Conservation (phyloP, 2,113 vertebrate species). For the Pleuronectes platessa region DNA sequence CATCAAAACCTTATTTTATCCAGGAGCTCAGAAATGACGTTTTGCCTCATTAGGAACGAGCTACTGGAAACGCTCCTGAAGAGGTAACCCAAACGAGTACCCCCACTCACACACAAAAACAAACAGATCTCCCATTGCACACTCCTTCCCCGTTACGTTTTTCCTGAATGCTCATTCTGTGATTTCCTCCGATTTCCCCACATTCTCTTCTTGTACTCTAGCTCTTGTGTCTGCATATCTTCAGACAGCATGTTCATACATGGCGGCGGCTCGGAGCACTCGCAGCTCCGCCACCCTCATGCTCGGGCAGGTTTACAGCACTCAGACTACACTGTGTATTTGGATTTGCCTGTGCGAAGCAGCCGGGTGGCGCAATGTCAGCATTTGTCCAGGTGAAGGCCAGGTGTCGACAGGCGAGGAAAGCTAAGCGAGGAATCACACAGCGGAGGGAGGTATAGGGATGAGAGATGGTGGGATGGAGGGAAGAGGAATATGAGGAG, state of each 20-base stretch:
- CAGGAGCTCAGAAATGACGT: no score
- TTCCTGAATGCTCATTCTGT: slow-evolving; percentile 15
- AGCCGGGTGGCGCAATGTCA: slow-evolving; percentile 22
- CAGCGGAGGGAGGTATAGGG: neutral
- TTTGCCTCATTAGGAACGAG: neutral
- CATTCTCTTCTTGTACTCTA: neutral
- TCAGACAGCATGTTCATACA: slow-evolving; percentile 47
- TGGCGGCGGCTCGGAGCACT: slow-evolving; percentile 10
- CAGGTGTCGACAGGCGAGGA: slow-evolving; percentile 47
- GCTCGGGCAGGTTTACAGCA: slow-evolving; percentile 56
- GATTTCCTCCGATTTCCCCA: neutral
- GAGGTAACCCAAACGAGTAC: neutral
- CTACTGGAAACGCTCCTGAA: neutral
- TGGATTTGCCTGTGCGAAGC: slow-evolving; percentile 28
- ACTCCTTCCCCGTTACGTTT: slow-evolving; percentile 1
- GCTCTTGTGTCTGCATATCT: slow-evolving; percentile 23
- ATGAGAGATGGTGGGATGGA: slow-evolving; percentile 7
- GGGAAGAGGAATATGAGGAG: neutral
- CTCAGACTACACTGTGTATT: slow-evolving; percentile 17
- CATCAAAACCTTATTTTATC: no score
- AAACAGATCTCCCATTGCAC: neutral
- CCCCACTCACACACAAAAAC: slow-evolving; percentile 15
- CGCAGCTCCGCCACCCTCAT: slow-evolving; percentile 38
- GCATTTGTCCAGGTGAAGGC: slow-evolving; percentile 43
- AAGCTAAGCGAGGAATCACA: slow-evolving; percentile 30